These are phyloP conservation scores for Megaleporinus macrocephalus DNA, from an alignment of 2,113 vertebrate species.

Conservation along the genomic window DNA sequence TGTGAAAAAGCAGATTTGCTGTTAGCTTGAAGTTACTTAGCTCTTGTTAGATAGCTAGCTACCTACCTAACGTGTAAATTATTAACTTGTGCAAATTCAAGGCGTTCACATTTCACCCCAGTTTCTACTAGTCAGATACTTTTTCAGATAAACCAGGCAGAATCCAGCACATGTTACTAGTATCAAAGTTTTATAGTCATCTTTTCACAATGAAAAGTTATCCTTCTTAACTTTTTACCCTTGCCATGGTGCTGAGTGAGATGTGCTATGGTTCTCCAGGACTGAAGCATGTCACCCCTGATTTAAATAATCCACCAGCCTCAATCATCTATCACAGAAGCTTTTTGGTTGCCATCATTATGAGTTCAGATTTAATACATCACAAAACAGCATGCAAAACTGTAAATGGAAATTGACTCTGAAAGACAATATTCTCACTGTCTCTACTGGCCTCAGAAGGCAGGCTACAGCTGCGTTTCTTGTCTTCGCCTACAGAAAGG, in stretches of 20 bases:
- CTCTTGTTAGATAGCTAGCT: too few species aligned
- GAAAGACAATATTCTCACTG: constrained; percentile 7
- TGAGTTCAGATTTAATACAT: not conserved
- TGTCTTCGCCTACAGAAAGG: constrained; percentile 46
- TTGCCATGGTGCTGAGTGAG: not conserved
- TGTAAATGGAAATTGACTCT: constrained; percentile 20
- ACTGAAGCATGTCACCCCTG: not conserved
- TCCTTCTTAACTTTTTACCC: too few species aligned
- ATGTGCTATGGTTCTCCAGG: not conserved
- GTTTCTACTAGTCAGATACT: too few species aligned
- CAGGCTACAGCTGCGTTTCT: constrained; percentile 58
- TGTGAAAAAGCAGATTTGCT: too few species aligned
- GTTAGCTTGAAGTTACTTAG: too few species aligned
- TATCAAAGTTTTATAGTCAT: too few species aligned
- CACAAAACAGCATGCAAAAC: not conserved
- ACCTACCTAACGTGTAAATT: too few species aligned
- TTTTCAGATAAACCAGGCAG: too few species aligned
- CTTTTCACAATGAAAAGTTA: not conserved
- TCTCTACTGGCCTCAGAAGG: constrained; percentile 3
- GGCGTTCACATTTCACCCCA: too few species aligned
- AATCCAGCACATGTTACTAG: too few species aligned
- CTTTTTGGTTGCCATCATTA: not conserved
- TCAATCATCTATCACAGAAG: not conserved
- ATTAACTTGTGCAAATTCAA: too few species aligned
- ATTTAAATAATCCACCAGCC: not conserved